Conservation (phyloP, 2,888 invertebrate genomes). For the Danaus chrysippus region DNA sequence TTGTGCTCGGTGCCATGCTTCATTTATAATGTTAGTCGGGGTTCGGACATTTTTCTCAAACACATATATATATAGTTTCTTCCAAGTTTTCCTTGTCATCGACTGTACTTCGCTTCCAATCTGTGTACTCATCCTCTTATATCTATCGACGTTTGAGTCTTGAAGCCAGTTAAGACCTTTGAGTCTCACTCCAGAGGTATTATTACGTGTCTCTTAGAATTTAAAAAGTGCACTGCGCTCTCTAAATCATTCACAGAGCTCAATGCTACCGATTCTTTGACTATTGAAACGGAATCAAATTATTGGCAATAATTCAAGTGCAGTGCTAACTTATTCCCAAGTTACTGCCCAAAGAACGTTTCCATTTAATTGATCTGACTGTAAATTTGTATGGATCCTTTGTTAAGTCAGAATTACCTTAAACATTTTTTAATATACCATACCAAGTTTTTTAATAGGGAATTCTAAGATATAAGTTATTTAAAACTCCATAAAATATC, state of each 20-base stretch:
- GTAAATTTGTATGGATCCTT: background rate
- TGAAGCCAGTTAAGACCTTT: background rate
- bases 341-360: constrained; percentile 14
- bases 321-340: constrained; percentile 27
- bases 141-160: constrained; percentile 6
- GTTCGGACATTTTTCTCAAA: constrained; percentile 21
- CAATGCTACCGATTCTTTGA: constrained; percentile 16
- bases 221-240: constrained; percentile 14
- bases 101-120: constrained; percentile 15
- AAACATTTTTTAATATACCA: too few species aligned
- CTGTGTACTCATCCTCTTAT: constrained; percentile 11
- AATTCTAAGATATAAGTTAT: too few species aligned
- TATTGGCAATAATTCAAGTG: constrained; percentile 31
- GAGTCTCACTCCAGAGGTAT: background rate
- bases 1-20: background rate
- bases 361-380: constrained; percentile 23
- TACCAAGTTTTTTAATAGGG: too few species aligned
- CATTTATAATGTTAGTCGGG: constrained; percentile 22
- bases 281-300: constrained; percentile 29
- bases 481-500: too few species aligned
- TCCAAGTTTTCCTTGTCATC: constrained; percentile 8
- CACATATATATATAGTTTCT: constrained; percentile 19
- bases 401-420: too few species aligned
- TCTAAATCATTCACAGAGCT: constrained; percentile 18
- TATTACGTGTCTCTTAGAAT: background rate